These are phyloP conservation scores for Acipenser oxyrinchus DNA, from an alignment of 2,797 vertebrate species.

Conservation along the genomic window DNA sequence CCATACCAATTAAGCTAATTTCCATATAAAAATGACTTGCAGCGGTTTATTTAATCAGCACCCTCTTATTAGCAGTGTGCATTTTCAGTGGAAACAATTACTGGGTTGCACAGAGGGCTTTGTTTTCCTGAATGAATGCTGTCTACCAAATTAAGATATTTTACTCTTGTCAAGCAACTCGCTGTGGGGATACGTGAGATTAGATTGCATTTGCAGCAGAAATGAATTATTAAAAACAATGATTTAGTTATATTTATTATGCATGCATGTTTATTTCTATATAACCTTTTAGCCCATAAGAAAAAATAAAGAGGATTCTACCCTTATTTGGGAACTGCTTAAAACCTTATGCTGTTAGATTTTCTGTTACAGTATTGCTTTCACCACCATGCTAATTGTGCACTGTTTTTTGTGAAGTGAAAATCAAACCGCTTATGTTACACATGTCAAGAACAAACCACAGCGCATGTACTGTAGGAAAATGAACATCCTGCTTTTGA, in stretches of 20 bases:
- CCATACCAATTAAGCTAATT: neutral
- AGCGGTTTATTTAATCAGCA: neutral
- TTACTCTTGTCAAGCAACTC: neutral
- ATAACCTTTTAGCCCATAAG: no score
- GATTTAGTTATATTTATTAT: neutral
- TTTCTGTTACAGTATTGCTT: no score
- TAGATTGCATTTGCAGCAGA: neutral
- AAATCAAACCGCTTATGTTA: no score
- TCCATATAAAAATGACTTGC: neutral
- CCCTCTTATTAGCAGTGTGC: neutral
- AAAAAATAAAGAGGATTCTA: no score
- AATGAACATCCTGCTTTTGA: no score
- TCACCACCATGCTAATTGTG: no score
- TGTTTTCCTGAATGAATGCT: neutral
- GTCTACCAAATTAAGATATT: neutral
- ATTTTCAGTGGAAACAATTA: neutral
- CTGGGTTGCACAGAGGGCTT: neutral
- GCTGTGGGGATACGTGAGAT: constrained; percentile 1
- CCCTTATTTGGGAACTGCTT: no score
- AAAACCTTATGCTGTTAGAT: no score
- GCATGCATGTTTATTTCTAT: no score
- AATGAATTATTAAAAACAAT: constrained; percentile 2
- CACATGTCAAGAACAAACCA: no score
- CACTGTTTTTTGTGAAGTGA: no score
- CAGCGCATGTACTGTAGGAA: no score